These are phyloP conservation scores for Arrhopalites spinosus DNA, from an alignment of 2,888 invertebrate species.

Conservation along the genomic window DNA sequence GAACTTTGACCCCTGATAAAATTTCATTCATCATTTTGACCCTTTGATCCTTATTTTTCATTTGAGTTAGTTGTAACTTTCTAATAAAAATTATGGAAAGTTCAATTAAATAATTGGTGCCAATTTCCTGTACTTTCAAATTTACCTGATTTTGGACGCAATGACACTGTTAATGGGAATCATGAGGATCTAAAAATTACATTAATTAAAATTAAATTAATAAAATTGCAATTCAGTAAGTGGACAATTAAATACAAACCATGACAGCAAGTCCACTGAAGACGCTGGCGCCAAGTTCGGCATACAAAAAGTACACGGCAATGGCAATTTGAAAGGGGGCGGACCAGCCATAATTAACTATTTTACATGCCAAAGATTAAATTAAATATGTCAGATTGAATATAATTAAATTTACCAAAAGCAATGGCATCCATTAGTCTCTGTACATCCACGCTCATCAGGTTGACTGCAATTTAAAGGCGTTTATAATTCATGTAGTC, in stretches of 20 bases:
- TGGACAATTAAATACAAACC: too few relatives aligned
- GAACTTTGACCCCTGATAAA: constrained; percentile 84
- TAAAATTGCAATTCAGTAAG: too few relatives aligned
- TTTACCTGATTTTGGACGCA: constrained; percentile 73
- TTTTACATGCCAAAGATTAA: not conserved
- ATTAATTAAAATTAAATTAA: too few relatives aligned
- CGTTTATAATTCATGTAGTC: too few relatives aligned
- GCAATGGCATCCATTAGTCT: constrained; percentile 78
- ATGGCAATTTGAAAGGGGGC: constrained; percentile 85
- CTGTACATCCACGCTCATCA: constrained; percentile 91
- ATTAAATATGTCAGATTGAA: not conserved
- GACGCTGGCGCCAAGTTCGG: constrained; percentile 75
- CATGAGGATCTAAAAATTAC: constrained; percentile 69
- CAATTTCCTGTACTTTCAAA: too few relatives aligned
- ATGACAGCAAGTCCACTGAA: constrained; percentile 91
- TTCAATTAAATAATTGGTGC: too few relatives aligned
- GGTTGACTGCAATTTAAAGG: constrained; percentile 68
- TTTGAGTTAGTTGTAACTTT: constrained; percentile 80
- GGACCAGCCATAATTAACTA: constrained; percentile 60
- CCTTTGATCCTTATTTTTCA: constrained; percentile 91
- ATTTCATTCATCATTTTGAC: constrained; percentile 94
- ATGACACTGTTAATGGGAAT: constrained; percentile 87
- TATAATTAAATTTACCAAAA: constrained; percentile 7
- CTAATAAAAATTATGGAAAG: too few relatives aligned
- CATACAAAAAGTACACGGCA: constrained; percentile 83